Evolutionary conservation across 2,797 vertebrate genomes (phyloP).

Genomic region (Phoeniculus purpureus): DNA sequence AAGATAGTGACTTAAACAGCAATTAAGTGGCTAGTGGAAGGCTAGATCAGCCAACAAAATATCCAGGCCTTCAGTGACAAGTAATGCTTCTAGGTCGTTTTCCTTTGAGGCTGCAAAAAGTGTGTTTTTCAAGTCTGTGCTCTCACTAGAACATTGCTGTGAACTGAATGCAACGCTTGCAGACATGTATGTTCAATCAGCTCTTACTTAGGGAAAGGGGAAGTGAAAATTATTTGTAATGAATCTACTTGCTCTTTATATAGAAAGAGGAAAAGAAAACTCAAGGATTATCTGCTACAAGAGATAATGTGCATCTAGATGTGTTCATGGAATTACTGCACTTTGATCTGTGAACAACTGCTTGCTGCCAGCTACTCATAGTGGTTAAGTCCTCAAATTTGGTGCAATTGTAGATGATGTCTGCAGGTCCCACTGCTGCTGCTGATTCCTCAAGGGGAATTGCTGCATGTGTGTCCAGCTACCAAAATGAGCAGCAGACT

Average conservation of each 20-base stretch:
- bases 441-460: neutral
- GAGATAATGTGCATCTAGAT: neutral
- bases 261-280: neutral
- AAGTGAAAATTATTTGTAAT: neutral
- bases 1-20: neutral
- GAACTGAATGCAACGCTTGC: neutral
- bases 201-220: neutral
- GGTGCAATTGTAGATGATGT: neutral
- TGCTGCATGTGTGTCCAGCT: neutral
- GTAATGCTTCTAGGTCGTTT: neutral
- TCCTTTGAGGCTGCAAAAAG: neutral
- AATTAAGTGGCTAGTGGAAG: neutral
- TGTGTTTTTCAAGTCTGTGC: neutral
- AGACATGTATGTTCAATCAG: neutral
- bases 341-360: neutral
- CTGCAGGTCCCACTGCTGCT: neutral
- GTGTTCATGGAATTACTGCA: neutral
- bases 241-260: neutral
- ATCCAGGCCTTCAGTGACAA: neutral
- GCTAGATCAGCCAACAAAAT: neutral
- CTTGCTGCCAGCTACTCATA: neutral
- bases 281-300: constrained; percentile 1
- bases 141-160: neutral
- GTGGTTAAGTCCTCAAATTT: neutral
- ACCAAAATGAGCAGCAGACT: neutral